Conservation (phyloP, 2,888 invertebrate species). For the Agrilus mali region DNA sequence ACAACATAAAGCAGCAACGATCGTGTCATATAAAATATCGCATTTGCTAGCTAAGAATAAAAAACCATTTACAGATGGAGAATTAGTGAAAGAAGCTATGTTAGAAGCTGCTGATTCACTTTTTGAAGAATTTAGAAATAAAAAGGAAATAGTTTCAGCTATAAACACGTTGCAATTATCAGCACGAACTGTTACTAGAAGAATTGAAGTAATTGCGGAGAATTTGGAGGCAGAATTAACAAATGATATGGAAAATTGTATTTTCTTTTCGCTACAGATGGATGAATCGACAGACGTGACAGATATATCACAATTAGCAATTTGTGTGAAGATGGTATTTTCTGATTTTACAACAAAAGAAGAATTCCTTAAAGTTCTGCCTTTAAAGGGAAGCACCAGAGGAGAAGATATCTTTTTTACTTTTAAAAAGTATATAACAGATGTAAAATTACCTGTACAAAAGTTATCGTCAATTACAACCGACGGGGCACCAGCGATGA, state of each 20-base stretch:
- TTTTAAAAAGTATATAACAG: constrained; percentile 9
- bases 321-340: constrained; percentile 13
- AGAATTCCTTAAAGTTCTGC: constrained; percentile 12
- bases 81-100: too few relatives aligned
- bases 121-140: too few relatives aligned
- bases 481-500: constrained; percentile 13
- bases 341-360: constrained; percentile 12
- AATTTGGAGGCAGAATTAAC: constrained; percentile 18
- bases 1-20: constrained; percentile 9
- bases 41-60: too few relatives aligned
- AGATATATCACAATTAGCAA: constrained; percentile 10
- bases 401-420: constrained; percentile 12
- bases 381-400: constrained; percentile 10
- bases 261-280: constrained; percentile 12
- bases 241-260: constrained; percentile 13
- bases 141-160: too few relatives aligned
- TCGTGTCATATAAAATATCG: constrained; percentile 6
- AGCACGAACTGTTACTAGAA: too few relatives aligned
- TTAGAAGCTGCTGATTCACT: too few relatives aligned
- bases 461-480: constrained; percentile 15
- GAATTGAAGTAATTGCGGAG: constrained; percentile 17
- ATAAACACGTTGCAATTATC: too few relatives aligned
- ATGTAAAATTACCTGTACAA: constrained; percentile 9
- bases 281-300: constrained; percentile 12
- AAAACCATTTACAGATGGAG: too few relatives aligned